phyloP scores from a whole-genome alignment of 2,113 vertebrate species.

The Pomatostomus ruficeps region DNA sequence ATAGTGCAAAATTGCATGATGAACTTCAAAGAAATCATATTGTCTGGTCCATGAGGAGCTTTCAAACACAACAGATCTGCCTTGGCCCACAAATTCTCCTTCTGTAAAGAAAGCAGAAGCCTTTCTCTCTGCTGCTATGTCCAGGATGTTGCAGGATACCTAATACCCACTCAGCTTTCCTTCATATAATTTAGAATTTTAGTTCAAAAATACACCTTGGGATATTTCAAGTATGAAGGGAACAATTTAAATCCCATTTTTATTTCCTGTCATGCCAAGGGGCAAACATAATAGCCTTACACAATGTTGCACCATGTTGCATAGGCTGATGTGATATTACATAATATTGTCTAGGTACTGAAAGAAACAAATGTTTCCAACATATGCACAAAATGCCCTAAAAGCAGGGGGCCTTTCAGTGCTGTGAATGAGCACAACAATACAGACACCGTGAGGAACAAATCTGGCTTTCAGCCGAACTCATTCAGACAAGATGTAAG shows the following conservation, averaged over 20 bases:
- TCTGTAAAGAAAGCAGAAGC: neutral
- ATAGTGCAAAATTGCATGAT: neutral
- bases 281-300: slow-evolving; percentile 23
- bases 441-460: neutral
- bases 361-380: neutral
- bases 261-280: neutral
- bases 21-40: neutral
- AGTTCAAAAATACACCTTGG: neutral
- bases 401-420: neutral
- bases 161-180: neutral
- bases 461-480: neutral
- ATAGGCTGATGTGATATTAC: neutral
- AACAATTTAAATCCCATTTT: slow-evolving; percentile 18
- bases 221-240: neutral
- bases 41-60: neutral
- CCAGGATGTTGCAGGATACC: neutral
- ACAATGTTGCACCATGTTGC: neutral
- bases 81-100: neutral
- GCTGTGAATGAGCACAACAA: neutral
- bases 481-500: neutral
- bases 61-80: neutral
- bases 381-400: neutral
- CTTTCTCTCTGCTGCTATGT: neutral
- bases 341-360: neutral
- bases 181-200: neutral